These are phyloP conservation scores for Bradypodion pumilum DNA, from an alignment of 2,797 vertebrate genomes.

Conservation along the genomic window DNA sequence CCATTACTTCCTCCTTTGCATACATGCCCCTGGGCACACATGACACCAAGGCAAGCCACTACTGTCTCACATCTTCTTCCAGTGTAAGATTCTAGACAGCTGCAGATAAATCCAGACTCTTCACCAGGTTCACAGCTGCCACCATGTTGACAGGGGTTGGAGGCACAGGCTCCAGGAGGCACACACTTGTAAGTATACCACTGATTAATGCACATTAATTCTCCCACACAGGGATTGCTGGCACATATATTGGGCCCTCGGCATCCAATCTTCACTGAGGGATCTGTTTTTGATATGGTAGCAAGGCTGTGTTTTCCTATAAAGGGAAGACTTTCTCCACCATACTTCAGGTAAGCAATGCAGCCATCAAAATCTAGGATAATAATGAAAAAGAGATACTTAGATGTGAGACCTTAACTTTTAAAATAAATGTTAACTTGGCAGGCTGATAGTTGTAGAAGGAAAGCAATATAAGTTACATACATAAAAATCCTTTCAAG, in stretches of 20 bases:
- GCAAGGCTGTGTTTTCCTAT: conserved; percentile 86
- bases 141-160: conserved; percentile 89
- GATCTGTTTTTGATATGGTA: conserved; percentile 82
- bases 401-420: background rate
- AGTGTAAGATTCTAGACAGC: conserved; percentile 86
- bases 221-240: conserved; percentile 91
- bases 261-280: conserved; percentile 88
- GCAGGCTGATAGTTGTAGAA: background rate
- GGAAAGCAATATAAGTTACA: background rate
- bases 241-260: conserved; percentile 92
- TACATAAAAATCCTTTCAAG: background rate
- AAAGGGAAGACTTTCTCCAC: conserved; percentile 88
- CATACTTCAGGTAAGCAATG: conserved; percentile 88
- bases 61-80: conserved; percentile 86
- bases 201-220: conserved; percentile 92
- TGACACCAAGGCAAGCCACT: conserved; percentile 88
- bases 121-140: conserved; percentile 89
- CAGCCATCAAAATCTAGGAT: conserved; percentile 92
- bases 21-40: conserved; percentile 82
- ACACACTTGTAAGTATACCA: conserved; percentile 94
- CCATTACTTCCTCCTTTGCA: conserved; percentile 81
- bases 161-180: conserved; percentile 87
- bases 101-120: conserved; percentile 83
- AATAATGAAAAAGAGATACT: background rate
- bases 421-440: background rate